Evolutionary conservation across 2,888 invertebrate species (phyloP).

Genomic region (Deroplatys truncata): DNA sequence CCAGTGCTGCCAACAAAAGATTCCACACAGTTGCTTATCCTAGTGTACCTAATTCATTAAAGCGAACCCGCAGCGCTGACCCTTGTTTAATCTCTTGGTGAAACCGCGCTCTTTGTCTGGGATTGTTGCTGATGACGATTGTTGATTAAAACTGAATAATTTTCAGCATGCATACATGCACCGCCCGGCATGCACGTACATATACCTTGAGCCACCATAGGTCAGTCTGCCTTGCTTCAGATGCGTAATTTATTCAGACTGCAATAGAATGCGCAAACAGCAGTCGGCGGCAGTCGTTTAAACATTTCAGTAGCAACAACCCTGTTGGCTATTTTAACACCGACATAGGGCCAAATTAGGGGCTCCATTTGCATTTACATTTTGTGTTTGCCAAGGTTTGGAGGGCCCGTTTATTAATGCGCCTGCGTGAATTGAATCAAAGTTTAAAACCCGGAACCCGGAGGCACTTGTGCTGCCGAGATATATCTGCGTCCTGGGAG

Average conservation of each 20-base stretch:
- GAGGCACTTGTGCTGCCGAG: background rate
- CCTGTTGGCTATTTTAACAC: background rate
- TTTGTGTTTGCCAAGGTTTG: background rate
- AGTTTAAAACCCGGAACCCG: background rate
- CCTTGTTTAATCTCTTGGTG: background rate
- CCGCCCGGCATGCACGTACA: background rate
- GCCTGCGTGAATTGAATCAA: background rate
- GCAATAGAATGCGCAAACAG: background rate
- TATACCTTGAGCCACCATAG: background rate
- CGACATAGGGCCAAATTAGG: background rate
- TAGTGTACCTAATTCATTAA: background rate
- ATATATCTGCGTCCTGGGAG: background rate
- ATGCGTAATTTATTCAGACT: background rate
- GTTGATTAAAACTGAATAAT: constrained; percentile 7
- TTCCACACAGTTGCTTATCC: background rate
- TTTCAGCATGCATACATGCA: background rate
- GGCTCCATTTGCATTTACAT: background rate
- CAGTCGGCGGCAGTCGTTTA: background rate
- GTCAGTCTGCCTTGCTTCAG: background rate
- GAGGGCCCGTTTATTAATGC: background rate
- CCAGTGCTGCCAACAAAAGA: background rate
- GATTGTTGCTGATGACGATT: background rate
- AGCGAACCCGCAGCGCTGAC: background rate
- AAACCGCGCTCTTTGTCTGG: background rate
- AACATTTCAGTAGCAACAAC: background rate